Conservation (phyloP, 2,113 vertebrate genomes). For the Verasper variegatus region DNA sequence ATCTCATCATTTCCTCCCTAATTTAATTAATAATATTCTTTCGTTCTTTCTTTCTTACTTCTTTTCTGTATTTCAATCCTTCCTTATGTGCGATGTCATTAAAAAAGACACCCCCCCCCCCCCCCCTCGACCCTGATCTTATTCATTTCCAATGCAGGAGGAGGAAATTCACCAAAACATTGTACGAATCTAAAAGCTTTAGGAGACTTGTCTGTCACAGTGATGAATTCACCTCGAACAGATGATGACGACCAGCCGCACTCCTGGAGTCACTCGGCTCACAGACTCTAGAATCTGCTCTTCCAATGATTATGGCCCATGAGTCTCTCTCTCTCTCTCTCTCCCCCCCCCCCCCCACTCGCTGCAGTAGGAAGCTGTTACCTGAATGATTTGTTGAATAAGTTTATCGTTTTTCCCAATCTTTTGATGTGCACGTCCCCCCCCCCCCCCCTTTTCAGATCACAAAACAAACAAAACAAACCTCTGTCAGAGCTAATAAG, state of each 20-base stretch:
- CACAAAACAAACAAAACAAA: not conserved
- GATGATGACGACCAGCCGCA: not conserved
- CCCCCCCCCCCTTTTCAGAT: constrained; percentile 29
- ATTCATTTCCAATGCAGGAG: constrained; percentile 26
- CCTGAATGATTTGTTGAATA: constrained; percentile 58
- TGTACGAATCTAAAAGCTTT: constrained; percentile 38
- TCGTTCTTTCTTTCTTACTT: too few relatives aligned
- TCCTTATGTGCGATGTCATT: too few relatives aligned
- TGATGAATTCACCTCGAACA: constrained; percentile 38
- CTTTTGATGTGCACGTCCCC: constrained; percentile 69
- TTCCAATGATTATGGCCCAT: constrained; percentile 11
- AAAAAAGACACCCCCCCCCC: too few relatives aligned
- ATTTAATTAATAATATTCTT: too few relatives aligned
- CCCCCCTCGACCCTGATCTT: too few relatives aligned
- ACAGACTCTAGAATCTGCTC: constrained; percentile 14
- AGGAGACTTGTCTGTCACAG: constrained; percentile 11
- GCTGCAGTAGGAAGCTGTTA: constrained; percentile 35
- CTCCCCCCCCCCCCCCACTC: not conserved
- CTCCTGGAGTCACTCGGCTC: constrained; percentile 1
- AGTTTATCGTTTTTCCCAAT: constrained; percentile 38
- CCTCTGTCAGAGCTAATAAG: constrained; percentile 59
- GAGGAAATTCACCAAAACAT: constrained; percentile 40
- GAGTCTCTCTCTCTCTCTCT: constrained; percentile 11
- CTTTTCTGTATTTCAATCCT: too few relatives aligned
- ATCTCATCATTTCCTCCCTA: too few relatives aligned